Conservation (phyloP, 2,888 invertebrate species). For the Epirrhoe alternata region DNA sequence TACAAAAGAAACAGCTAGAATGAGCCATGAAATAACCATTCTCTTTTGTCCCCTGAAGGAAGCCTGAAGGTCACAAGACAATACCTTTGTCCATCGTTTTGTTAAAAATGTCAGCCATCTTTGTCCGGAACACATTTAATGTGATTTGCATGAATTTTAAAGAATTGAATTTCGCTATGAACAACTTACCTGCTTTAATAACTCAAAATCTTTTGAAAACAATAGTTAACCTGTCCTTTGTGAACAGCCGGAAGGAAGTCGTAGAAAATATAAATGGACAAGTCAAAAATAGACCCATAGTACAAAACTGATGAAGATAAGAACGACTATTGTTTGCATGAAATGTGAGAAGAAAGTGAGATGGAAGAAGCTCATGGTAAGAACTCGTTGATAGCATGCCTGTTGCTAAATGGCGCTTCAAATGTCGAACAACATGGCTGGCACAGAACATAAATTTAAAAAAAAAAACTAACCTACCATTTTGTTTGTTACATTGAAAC, state of each 20-base stretch:
- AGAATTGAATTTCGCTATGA: neutral
- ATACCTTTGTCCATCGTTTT: neutral
- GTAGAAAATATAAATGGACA: neutral
- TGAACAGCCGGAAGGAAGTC: neutral
- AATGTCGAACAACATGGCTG: slow-evolving; percentile 21
- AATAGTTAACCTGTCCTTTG: neutral
- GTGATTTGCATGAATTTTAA: neutral
- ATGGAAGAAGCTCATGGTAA: slow-evolving; percentile 4
- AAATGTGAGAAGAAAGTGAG: slow-evolving; percentile 11
- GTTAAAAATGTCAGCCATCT: slow-evolving; percentile 4
- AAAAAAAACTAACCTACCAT: slow-evolving; percentile 7
- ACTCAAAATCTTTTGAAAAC: neutral
- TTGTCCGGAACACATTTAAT: neutral
- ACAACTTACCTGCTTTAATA: neutral
- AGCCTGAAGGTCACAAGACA: neutral
- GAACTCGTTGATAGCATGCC: slow-evolving; percentile 12
- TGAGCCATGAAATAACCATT: neutral
- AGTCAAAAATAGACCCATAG: too few species aligned
- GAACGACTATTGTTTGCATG: neutral
- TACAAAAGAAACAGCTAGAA: neutral
- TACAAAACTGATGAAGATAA: too few species aligned
- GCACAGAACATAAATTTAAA: slow-evolving; percentile 24
- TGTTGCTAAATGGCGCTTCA: slow-evolving; percentile 31
- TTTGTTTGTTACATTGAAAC: slow-evolving; percentile 12
- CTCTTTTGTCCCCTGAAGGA: neutral